phyloP scores from a whole-genome alignment of 2,113 vertebrate genomes.

The Mus pahari region DNA sequence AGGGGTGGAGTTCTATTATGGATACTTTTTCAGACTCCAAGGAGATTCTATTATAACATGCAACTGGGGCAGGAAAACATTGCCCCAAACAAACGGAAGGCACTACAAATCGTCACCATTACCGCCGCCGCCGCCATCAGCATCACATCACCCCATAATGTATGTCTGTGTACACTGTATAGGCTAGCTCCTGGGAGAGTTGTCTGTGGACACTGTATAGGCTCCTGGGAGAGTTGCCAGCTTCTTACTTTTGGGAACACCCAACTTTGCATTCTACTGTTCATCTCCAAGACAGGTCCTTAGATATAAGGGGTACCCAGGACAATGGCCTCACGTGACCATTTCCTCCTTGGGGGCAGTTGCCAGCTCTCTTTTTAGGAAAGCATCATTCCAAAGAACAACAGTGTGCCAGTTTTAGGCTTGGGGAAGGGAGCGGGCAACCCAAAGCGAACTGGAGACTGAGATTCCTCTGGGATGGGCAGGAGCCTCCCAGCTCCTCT shows the following conservation, averaged over 20 bases:
- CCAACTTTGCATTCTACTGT: slow-evolving; percentile 19
- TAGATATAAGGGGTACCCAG: neutral
- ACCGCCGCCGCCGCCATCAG: accelerated
- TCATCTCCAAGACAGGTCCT: neutral
- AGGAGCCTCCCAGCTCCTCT: neutral
- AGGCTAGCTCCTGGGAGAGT: neutral
- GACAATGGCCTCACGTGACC: neutral
- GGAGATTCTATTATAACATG: neutral
- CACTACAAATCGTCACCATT: accelerated
- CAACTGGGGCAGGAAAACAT: slow-evolving; percentile 8
- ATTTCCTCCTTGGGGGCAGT: neutral
- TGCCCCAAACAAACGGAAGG: neutral
- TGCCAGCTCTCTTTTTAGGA: neutral
- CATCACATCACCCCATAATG: accelerated
- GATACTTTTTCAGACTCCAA: neutral
- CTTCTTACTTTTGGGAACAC: slow-evolving; percentile 2
- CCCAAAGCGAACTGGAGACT: neutral
- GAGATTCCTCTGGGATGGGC: slow-evolving; percentile 8
- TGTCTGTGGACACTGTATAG: neutral
- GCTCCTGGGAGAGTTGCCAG: neutral
- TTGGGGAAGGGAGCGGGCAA: neutral
- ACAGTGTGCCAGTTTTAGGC: neutral
- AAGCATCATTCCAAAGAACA: slow-evolving; percentile 5
- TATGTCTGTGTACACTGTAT: neutral
- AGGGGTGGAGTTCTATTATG: neutral